Evolutionary conservation across 2,113 vertebrate genomes (phyloP), one percentile per base, ranked within the genome.

Genomic region (Tiliqua scincoides): DNA sequence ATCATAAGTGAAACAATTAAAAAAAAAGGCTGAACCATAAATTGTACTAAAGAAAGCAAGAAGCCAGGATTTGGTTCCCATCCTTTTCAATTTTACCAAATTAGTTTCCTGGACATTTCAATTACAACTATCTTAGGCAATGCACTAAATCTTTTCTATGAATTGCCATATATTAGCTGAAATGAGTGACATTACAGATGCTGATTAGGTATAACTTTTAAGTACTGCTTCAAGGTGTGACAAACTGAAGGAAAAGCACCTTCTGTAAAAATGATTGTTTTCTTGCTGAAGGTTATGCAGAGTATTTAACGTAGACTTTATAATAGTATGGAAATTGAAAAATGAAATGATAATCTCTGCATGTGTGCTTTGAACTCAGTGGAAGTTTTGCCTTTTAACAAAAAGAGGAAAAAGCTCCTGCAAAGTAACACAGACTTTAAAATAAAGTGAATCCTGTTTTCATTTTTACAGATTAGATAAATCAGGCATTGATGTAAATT

Each of bases 41-140:
- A 73, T 86, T 83, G 1, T 62, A n/a, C 72, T 85, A 54, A 8
- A 87, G 61, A 52, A 92, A 86, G 30, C 2, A 48, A 11, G 10
- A 91, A 87, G 83, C 27, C 3, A 83, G 83, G 70, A 84, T 73
- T 21, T 81, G 9, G 2, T 48, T 83, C n/a, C 18, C 59, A 27
- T 80, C 71, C 35, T 32, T 84, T 91, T 93, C 83, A 18, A 23
- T 48, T 25, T 48, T 84, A 70, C 3, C 18, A 75, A 84, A 87
- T 81, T 89, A 74, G 25, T 88, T 91, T 91, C 79, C 75, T 89
- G 70, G 32, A 82, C 21, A 76, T 68, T 89, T 94, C 82, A 82
- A 6, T 84, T 93, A 82, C 27, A 85, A 35, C 17, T 83, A 82
- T 2, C 68, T 83, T 90, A 77, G 4, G 52, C 9, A 40, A 73